Evolutionary conservation across 2,888 invertebrate genomes (phyloP).

Genomic region (Trachelus stipa): DNA sequence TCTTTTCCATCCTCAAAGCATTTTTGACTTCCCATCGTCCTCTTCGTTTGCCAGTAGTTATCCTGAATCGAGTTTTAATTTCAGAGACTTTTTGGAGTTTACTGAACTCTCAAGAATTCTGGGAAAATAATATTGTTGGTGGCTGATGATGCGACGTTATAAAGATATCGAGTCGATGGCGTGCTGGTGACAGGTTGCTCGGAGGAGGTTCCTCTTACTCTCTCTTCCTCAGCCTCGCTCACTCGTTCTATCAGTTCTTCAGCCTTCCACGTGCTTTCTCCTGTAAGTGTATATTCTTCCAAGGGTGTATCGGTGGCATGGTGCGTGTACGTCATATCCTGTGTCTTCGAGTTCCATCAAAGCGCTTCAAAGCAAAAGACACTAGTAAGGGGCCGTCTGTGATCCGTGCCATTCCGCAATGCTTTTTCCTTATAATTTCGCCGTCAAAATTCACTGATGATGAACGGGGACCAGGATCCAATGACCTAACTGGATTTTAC

Average conservation of each 20-base stretch:
- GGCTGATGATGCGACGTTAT: slow-evolving; percentile 50
- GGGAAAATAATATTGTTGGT: slow-evolving; percentile 51
- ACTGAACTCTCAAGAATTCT: slow-evolving; percentile 6
- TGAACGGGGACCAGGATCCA: too few relatives aligned
- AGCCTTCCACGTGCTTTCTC: slow-evolving; percentile 10
- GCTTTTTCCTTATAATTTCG: not conserved
- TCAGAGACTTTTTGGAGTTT: not conserved
- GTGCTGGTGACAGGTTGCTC: slow-evolving; percentile 54
- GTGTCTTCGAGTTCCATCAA: slow-evolving; percentile 18
- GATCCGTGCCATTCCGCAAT: not conserved
- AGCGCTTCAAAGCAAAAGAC: slow-evolving; percentile 20
- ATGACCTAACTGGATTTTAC: not conserved
- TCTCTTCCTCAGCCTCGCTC: slow-evolving; percentile 13
- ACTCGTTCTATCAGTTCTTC: slow-evolving; percentile 22
- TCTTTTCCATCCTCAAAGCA: not conserved
- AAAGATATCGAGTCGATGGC: slow-evolving; percentile 56
- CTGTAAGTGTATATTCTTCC: not conserved
- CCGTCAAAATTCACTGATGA: not conserved
- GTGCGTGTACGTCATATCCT: slow-evolving; percentile 9
- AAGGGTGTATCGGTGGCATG: not conserved
- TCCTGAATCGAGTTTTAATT: not conserved
- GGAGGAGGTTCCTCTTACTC: slow-evolving; percentile 32
- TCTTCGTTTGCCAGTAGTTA: not conserved
- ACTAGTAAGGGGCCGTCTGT: not conserved
- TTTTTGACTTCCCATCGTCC: not conserved